Evolutionary conservation across 2,113 vertebrate genomes (phyloP).

Genomic region (Corydoras sp.): DNA sequence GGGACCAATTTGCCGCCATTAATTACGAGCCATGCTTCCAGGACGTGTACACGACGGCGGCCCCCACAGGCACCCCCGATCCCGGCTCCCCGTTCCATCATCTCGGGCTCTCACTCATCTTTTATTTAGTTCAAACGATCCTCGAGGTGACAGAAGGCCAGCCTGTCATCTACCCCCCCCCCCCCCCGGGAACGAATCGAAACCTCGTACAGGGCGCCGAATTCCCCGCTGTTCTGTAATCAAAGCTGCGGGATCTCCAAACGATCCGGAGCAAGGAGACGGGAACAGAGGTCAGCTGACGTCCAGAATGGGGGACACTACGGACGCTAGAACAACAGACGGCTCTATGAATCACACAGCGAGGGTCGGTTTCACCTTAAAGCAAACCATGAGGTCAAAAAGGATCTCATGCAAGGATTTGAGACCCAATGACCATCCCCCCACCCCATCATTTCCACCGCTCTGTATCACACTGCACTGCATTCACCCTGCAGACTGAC

Average conservation of each 20-base stretch:
- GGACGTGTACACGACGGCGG: neutral
- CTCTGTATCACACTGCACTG: no score
- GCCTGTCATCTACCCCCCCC: neutral
- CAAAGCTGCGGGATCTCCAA: neutral
- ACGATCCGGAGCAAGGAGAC: neutral
- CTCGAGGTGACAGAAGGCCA: constrained; percentile 1
- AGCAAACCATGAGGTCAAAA: no score
- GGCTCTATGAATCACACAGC: neutral
- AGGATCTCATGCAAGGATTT: no score
- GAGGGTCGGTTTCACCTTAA: no score
- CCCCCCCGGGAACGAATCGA: constrained; percentile 1
- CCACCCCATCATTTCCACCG: no score
- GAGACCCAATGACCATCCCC: no score
- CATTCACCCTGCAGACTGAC: no score
- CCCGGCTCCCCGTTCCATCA: neutral
- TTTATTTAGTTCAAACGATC: neutral
- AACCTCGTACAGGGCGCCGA: neutral
- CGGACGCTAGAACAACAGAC: neutral
- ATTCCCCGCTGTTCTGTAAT: neutral
- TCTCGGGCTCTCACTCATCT: constrained; percentile 23
- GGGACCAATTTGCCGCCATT: constrained; percentile 2
- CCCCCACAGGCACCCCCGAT: neutral
- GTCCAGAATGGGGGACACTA: neutral
- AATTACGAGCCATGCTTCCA: constrained; percentile 10
- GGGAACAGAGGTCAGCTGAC: neutral